A percentile compares a stretch with the other conserved stretches of the same genome.
Conservation (phyloP, 1,140 invertebrate species). For the Drosophila lacertosa region DNA sequence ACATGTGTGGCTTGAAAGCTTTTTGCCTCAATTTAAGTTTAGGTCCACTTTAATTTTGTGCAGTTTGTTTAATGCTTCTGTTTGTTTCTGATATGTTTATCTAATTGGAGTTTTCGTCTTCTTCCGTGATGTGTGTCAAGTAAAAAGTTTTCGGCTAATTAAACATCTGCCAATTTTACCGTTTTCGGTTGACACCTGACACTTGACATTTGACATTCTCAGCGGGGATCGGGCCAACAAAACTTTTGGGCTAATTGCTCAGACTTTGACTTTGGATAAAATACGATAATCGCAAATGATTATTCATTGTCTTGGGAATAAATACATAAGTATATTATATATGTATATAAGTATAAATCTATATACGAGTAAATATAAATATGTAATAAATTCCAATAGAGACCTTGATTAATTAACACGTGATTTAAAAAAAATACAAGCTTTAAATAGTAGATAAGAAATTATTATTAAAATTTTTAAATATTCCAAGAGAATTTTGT, state of each 20-base stretch:
- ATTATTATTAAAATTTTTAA: too few relatives aligned
- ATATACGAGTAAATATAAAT: too few relatives aligned
- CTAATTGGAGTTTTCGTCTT: conserved; percentile 23
- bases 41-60: conserved; percentile 29
- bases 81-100: conserved; percentile 23
- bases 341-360: too few relatives aligned
- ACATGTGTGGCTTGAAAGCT: not conserved
- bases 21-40: conserved; percentile 43
- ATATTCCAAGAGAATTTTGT: too few relatives aligned
- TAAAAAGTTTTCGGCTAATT: conserved; percentile 19
- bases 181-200: conserved; percentile 19
- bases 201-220: not conserved
- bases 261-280: conserved; percentile 6
- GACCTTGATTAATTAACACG: too few relatives aligned
- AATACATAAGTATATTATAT: too few relatives aligned
- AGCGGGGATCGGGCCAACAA: not conserved
- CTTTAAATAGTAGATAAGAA: too few relatives aligned
- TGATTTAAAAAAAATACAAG: too few relatives aligned
- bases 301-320: too few relatives aligned
- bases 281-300: not conserved
- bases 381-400: too few relatives aligned
- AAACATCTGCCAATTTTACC: conserved; percentile 21
- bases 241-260: conserved; percentile 28
- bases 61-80: conserved; percentile 18
- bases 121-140: conserved; percentile 30